Evolutionary conservation across 2,113 vertebrate genomes (phyloP), one percentile per base, ranked within the genome.

Genomic region (Isichthys henryi): DNA sequence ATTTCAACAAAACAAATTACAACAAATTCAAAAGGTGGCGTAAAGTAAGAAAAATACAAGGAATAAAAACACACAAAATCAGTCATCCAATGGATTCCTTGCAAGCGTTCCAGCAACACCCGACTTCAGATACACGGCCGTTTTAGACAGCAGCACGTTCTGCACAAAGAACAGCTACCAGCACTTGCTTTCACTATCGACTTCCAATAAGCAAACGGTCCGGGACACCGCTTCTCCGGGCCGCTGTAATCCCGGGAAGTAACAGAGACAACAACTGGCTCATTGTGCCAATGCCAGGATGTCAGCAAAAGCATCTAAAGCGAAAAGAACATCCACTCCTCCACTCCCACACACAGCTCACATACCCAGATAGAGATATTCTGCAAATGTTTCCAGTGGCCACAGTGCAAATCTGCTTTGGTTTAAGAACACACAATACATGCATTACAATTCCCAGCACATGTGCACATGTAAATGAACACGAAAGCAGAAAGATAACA

Each of bases 141-240:
- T n/a, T 50, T 90, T 10, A 77, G 77, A 89, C 89, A 53, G 70
- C 80, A 53, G 70, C 17, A 39, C 46, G 70, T 45, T 86, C 84
- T 23, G n/a, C 17, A 46, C 45, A 88, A 11, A 23, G 19, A 19
- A 88, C 58, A 17, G 3, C 48, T 35, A 88, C 45, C 87, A 45
- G 31, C 31, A 86, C 39, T 46, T 74, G 46, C 50, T 23, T 23
- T 88, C 82, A 46, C 21, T 82, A 49, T 39, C 11, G 46, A 46
- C 70, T 53, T 91, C 52, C 89, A 92, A 90, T 92, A 91, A 92
- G 90, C 85, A 90, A 92, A 91, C 92, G 89, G 90, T 52, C 21
- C 82, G 52, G 49, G 87, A 88, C 82, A 19, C 83, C 13, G 31
- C 70, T 58, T 89, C 88, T 62, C 88, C 27, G 31, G 86, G 90